phyloP scores from a whole-genome alignment of 2,113 vertebrate species.

The Microcebus ravelobensis region DNA sequence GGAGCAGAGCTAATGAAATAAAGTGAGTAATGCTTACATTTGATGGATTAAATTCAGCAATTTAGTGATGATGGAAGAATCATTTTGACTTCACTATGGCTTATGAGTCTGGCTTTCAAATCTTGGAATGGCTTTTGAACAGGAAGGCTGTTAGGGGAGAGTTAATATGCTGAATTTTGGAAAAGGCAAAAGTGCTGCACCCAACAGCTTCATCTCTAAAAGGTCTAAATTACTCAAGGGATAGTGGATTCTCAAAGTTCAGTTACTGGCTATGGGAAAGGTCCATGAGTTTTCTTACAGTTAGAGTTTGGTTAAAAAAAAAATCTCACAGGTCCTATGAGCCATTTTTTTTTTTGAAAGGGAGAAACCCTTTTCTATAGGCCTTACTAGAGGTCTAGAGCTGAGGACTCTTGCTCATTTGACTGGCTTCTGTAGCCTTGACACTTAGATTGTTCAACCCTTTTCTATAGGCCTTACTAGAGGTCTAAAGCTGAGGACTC shows the following conservation, averaged over 20 bases:
- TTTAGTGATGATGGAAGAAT: not conserved
- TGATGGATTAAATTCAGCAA: not conserved
- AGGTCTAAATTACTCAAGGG: not conserved
- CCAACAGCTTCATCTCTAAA: not conserved
- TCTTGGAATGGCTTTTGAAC: not conserved
- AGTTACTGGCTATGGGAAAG: not conserved
- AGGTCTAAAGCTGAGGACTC: accelerated
- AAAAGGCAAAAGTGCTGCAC: not conserved
- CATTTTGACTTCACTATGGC: not conserved
- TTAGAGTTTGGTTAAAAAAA: not conserved
- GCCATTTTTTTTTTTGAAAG: not conserved
- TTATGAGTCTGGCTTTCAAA: not conserved
- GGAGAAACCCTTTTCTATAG: not conserved
- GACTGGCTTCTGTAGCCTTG: not conserved
- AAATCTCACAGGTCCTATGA: not conserved
- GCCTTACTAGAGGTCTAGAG: not conserved
- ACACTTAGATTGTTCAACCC: not conserved
- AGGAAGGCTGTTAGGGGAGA: not conserved
- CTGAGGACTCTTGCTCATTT: not conserved
- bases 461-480: not conserved
- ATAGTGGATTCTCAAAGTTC: not conserved
- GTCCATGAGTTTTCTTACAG: not conserved
- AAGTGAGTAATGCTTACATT: not conserved
- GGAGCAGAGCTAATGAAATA: not conserved
- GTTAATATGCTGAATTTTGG: not conserved